These are phyloP conservation scores for Lordiphosa andalusiaca DNA, from an alignment of 2,888 invertebrate species.

Conservation along the genomic window DNA sequence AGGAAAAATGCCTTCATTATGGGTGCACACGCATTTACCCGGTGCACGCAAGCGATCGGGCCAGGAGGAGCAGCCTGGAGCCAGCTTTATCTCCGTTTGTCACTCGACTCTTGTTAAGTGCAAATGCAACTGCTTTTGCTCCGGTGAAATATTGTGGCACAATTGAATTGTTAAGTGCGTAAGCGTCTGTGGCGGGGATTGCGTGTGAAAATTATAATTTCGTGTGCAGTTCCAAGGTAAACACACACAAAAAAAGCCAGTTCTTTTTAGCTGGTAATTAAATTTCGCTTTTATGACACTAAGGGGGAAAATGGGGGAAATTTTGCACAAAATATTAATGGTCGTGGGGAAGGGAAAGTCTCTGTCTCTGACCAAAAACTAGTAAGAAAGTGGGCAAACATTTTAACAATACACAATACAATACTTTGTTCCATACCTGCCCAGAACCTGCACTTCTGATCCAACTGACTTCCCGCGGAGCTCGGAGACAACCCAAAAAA, in stretches of 20 bases:
- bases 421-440: background rate
- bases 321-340: conserved; percentile 19
- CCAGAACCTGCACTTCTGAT: conserved; percentile 8
- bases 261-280: conserved; percentile 65
- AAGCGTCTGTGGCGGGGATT: conserved; percentile 51
- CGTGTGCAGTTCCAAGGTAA: conserved; percentile 55
- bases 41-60: conserved; percentile 17
- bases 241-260: conserved; percentile 40
- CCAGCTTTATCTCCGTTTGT: conserved; percentile 58
- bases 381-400: too few species aligned
- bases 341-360: conserved; percentile 17
- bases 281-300: conserved; percentile 36
- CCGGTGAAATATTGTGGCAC: conserved; percentile 49
- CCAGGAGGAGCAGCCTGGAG: conserved; percentile 25
- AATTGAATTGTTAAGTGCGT: conserved; percentile 74
- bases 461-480: conserved; percentile 22
- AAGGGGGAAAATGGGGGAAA: conserved; percentile 16
- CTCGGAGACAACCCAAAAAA: background rate
- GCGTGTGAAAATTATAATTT: conserved; percentile 78
- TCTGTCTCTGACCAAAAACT: too few species aligned
- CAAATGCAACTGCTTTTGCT: conserved; percentile 46
- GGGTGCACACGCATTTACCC: conserved; percentile 38
- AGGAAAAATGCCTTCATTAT: conserved; percentile 73
- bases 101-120: conserved; percentile 63
- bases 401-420: too few species aligned